Base-by-base conservation (phyloP, 2,113 vertebrate genomes). In the Nanger granti region DNA sequence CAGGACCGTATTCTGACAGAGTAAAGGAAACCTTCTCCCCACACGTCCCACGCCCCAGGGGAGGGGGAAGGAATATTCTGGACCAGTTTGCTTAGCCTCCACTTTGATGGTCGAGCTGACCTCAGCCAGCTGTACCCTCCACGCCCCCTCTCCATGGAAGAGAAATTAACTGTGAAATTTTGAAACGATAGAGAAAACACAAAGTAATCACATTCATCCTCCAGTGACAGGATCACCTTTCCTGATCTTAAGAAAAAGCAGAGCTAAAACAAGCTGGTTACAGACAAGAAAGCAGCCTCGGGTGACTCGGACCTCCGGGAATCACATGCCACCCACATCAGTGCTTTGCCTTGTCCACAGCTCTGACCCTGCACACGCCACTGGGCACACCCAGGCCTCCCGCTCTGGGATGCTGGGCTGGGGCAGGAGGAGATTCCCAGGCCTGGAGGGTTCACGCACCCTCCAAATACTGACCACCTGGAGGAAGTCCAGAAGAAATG, bases 251-350 rank as follows among this genome's bases (percentile, higher is more conserved):
- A 29, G 22, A 29, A 22, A 47, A 54, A 62, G 29, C 34, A 17
- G 26, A 22, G 69, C 41, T 47, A 44, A 41, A 18, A 14, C 59
- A 24, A 5, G 49, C 52, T 4, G 24, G 73, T 0, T 66, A 3
- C 2, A 17, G 49, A 26, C 41, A 34, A 12, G 1, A 12, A 4
- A 8, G 41, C 24, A 4, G 18, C 73, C 55, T 2, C 7, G 20
- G 31, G 52, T 12, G 3, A 22, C 7, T 1, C 9, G 1, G 52
- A 47, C 90, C 52, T 7, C 3, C 0, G 0, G 8, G 17, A 37
- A 2, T 17, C 31, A 28, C 22, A 2, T 1, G 0, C 18, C 1
- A 8, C 49, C 31, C 0, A 18, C 22, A 0, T 9, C 49, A 3
- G 2, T 4, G 76, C 29, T 37, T 2, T 1, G 2, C 76, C 37